A percentile compares a stretch with the other conserved stretches of the same genome.
phyloP scores from a whole-genome alignment of 2,888 invertebrate species.

The Limnephilus marmoratus region DNA sequence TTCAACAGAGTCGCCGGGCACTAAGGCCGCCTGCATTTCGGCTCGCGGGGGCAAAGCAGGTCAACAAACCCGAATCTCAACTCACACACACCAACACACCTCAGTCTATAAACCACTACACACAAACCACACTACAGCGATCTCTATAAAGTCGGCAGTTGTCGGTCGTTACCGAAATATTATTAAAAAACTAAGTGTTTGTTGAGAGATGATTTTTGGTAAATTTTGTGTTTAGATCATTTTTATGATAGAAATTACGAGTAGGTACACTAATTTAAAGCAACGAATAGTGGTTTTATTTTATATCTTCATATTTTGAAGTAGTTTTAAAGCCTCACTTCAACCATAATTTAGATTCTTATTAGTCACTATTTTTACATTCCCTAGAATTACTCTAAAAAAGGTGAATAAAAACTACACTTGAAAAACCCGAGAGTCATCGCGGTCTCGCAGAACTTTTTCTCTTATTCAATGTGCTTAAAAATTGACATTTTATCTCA shows the following conservation, averaged over 20 bases:
- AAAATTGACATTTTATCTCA: too few species aligned
- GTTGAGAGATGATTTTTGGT: neutral
- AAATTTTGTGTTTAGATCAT: neutral
- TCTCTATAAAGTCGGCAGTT: neutral
- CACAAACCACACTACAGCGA: neutral
- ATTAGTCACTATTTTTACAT: too few species aligned
- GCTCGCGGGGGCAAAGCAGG: neutral
- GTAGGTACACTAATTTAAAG: neutral
- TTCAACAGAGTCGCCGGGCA: neutral
- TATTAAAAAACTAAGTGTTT: neutral
- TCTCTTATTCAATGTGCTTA: too few species aligned
- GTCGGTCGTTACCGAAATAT: neutral
- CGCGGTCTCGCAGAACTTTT: too few species aligned
- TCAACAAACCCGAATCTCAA: neutral
- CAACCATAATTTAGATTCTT: neutral
- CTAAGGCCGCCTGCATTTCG: constrained; percentile 2
- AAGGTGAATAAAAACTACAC: too few species aligned
- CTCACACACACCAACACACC: neutral
- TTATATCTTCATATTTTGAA: neutral
- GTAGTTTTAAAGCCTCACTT: neutral
- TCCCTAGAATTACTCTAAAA: too few species aligned
- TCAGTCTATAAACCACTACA: neutral
- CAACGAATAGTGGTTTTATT: neutral
- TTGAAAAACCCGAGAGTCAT: too few species aligned
- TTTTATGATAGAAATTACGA: neutral